Conservation (phyloP, 2,113 vertebrate genomes). For the Cyprinodon tularosa region DNA sequence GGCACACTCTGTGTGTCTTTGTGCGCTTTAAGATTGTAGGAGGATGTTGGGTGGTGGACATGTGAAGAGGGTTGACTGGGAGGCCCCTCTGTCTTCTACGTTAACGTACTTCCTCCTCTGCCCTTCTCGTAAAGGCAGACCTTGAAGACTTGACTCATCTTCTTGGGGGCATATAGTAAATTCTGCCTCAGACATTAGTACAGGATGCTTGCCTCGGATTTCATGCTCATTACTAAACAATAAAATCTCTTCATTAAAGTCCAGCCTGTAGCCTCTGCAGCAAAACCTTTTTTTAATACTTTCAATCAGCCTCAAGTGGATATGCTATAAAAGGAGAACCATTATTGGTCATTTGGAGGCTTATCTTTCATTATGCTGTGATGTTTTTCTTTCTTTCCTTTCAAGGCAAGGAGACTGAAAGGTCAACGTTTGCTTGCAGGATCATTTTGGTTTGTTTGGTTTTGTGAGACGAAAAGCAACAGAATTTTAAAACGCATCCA, state of each 20-base stretch:
- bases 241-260: constrained; percentile 72
- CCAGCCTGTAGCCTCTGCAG: constrained; percentile 65
- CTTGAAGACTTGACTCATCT: constrained; percentile 67
- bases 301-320: constrained; percentile 61
- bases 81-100: constrained; percentile 68
- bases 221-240: constrained; percentile 73
- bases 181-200: constrained; percentile 63
- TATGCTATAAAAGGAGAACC: constrained; percentile 55
- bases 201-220: constrained; percentile 56
- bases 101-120: constrained; percentile 29
- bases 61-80: constrained; percentile 65
- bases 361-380: constrained; percentile 51
- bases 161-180: constrained; percentile 59
- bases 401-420: constrained; percentile 51
- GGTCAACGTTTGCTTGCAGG: constrained; percentile 47
- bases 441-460: constrained; percentile 18
- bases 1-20: constrained; percentile 48
- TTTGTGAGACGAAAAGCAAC: constrained; percentile 23
- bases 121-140: constrained; percentile 57
- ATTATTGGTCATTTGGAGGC: constrained; percentile 52
- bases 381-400: constrained; percentile 44
- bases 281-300: constrained; percentile 61
- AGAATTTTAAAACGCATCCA: constrained; percentile 29
- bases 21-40: constrained; percentile 52
- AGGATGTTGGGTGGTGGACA: constrained; percentile 53